phyloP scores from a whole-genome alignment of 2,797 vertebrate genomes.

The Clarias pachynema region DNA sequence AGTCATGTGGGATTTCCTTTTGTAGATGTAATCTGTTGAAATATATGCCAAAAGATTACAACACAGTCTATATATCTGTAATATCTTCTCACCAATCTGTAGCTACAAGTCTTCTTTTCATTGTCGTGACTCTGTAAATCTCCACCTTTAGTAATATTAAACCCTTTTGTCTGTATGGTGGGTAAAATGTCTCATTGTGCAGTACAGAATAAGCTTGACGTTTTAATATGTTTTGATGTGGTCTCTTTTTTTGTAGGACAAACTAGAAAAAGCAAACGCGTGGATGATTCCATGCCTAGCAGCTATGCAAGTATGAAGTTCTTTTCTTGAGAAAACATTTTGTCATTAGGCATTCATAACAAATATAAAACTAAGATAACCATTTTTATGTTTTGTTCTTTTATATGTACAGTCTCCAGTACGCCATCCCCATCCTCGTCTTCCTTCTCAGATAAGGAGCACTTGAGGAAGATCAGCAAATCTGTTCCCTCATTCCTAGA shows the following conservation, averaged over 20 bases:
- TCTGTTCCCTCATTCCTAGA: conserved; percentile 90
- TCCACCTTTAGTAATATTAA: conserved; percentile 22
- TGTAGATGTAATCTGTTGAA: conserved; percentile 9
- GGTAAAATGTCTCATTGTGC: conserved; percentile 25
- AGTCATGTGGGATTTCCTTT: conserved; percentile 15
- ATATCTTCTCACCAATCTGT: not conserved
- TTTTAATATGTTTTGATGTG: conserved; percentile 20
- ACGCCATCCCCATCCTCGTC: conserved; percentile 72
- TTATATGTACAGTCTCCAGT: conserved; percentile 68
- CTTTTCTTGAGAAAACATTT: not conserved
- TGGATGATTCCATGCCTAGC: conserved; percentile 77
- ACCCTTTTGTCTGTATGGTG: conserved; percentile 23
- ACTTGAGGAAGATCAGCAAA: conserved; percentile 91
- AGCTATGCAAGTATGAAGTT: conserved; percentile 80
- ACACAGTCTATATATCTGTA: not conserved
- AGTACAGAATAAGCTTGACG: conserved; percentile 34
- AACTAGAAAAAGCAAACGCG: conserved; percentile 76
- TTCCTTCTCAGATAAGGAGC: conserved; percentile 78
- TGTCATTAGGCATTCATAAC: not conserved
- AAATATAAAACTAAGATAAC: not conserved
- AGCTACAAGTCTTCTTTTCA: conserved; percentile 7
- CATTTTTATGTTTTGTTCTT: not conserved
- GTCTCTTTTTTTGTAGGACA: conserved; percentile 73
- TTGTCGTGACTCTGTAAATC: not conserved
- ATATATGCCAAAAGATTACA: not conserved